These are phyloP conservation scores for Chrysogorgia sp. DNA, from an alignment of 92 coral and sea anemone genomes.

Conservation along the genomic window DNA sequence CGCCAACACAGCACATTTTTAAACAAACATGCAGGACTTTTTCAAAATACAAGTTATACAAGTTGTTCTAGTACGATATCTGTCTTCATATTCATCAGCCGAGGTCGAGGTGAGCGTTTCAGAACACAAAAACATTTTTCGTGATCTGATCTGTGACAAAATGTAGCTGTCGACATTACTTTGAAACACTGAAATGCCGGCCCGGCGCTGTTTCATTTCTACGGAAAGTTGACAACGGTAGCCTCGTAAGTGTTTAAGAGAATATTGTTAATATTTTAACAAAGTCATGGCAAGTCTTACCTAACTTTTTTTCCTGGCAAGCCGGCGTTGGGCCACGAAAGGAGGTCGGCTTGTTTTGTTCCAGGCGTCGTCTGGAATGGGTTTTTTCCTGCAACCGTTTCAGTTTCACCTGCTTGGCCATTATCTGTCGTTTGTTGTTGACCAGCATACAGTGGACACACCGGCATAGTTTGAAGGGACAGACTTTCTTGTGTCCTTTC, in stretches of 20 bases:
- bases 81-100: background rate
- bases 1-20: no score
- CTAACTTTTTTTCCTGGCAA: slow-evolving; percentile 14
- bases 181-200: background rate
- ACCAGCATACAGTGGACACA: slow-evolving; percentile 34
- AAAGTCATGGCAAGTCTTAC: slow-evolving; percentile 1
- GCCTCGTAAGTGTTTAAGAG: background rate
- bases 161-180: background rate
- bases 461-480: slow-evolving; percentile 36
- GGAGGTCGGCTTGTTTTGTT: background rate
- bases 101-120: no score
- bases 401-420: slow-evolving; percentile 45
- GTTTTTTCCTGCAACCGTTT: slow-evolving; percentile 46
- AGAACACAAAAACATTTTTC: background rate
- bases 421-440: slow-evolving; percentile 36
- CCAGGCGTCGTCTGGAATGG: slow-evolving; percentile 23
- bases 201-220: background rate
- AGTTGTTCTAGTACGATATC: no score
- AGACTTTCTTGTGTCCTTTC: slow-evolving; percentile 37
- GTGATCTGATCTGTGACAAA: background rate
- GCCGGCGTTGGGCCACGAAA: background rate
- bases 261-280: background rate
- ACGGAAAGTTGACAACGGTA: background rate
- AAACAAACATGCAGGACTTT: no score
- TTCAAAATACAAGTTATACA: no score